phyloP scores from a whole-genome alignment of 2,888 invertebrate species.

The Trachelus stipa region DNA sequence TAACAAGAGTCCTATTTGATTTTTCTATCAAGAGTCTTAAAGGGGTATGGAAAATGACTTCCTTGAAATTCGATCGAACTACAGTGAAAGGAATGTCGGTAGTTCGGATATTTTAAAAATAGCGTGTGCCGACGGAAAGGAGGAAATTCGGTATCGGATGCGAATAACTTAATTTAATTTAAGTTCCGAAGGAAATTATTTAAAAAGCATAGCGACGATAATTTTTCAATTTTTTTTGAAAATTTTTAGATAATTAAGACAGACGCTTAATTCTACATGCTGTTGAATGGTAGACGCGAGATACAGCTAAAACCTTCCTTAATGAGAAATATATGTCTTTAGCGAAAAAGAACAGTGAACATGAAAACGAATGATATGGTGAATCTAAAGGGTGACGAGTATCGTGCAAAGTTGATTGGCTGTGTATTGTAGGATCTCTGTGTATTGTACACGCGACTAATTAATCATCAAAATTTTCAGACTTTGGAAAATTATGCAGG shows the following conservation, averaged over 20 bases:
- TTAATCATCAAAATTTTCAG: background rate
- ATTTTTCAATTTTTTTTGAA: no score
- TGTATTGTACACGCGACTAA: background rate
- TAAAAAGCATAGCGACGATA: background rate
- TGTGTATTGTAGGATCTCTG: background rate
- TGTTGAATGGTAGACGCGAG: background rate
- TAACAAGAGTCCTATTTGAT: background rate
- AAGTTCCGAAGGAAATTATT: background rate
- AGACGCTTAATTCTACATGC: no score
- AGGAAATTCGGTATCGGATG: background rate
- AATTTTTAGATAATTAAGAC: no score
- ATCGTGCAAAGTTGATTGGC: background rate
- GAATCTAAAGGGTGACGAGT: background rate
- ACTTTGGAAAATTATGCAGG: background rate
- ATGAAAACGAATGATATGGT: background rate
- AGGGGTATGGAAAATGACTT: background rate
- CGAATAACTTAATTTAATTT: background rate
- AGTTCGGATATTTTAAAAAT: background rate
- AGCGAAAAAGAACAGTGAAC: background rate
- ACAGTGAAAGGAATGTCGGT: background rate
- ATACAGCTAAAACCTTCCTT: no score
- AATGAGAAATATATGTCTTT: background rate
- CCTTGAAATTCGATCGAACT: background rate
- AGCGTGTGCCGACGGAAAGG: background rate
- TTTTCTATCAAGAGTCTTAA: background rate